phyloP scores from a whole-genome alignment of 2,888 invertebrate species.

The Rhagium mordax region DNA sequence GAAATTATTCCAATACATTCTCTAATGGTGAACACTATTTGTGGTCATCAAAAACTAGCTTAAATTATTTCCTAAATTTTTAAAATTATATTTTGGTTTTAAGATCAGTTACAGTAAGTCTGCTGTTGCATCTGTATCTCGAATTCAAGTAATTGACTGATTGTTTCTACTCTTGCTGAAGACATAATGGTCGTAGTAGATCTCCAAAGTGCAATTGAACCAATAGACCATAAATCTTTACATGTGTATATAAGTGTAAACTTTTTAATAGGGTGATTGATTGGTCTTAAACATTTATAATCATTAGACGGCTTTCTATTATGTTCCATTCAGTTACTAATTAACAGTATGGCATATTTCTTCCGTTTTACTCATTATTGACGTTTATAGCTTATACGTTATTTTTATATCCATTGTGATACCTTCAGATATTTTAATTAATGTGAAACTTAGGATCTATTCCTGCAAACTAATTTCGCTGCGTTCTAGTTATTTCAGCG shows the following conservation, averaged over 20 bases:
- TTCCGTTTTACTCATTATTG: slow-evolving; percentile 5
- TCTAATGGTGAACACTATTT: no score
- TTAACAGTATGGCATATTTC: slow-evolving; percentile 25
- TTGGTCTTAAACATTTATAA: slow-evolving; percentile 37
- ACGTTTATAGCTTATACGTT: background rate
- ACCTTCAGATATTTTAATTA: background rate
- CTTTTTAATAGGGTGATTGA: slow-evolving; percentile 40
- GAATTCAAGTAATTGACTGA: background rate
- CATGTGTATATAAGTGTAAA: slow-evolving; percentile 24
- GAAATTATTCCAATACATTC: no score
- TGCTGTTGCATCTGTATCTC: no score
- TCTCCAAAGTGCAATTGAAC: slow-evolving; percentile 29
- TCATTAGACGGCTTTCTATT: slow-evolving; percentile 34
- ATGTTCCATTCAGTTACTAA: slow-evolving; percentile 25
- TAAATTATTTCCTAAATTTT: no score
- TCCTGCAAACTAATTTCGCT: background rate
- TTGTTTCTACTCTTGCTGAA: background rate
- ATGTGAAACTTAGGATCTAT: background rate
- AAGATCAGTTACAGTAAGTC: no score
- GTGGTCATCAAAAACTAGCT: no score
- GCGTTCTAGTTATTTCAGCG: background rate
- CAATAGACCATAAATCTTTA: slow-evolving; percentile 39
- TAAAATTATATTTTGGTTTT: no score
- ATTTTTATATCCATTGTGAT: background rate
- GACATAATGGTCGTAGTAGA: slow-evolving; percentile 35